Percentiles rank a stretch among this genome's conserved stretches.
phyloP scores from a whole-genome alignment of 2,797 vertebrate species.

The Selene dorsalis region DNA sequence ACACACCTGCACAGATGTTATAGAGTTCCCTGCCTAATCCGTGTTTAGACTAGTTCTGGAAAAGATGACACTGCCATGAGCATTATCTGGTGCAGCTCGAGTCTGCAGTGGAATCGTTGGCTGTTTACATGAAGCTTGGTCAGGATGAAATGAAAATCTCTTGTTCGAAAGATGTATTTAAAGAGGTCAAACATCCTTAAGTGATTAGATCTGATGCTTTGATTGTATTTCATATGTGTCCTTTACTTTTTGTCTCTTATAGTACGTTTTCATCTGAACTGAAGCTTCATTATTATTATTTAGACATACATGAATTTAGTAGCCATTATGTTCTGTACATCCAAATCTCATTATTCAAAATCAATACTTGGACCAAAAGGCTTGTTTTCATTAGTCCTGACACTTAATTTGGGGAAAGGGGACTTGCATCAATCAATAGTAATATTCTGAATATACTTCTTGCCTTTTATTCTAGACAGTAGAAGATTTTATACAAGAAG shows the following conservation, averaged over 20 bases:
- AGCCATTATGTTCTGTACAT: background rate
- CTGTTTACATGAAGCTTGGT: constrained; percentile 16
- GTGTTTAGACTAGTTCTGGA: constrained; percentile 78
- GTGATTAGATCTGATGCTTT: background rate
- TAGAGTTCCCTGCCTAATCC: constrained; percentile 51
- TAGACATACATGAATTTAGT: background rate
- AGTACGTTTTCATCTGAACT: background rate
- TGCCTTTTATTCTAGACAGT: background rate
- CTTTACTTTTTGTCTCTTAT: background rate
- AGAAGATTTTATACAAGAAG: background rate
- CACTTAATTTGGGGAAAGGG: background rate
- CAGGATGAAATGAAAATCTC: background rate
- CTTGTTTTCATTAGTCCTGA: background rate
- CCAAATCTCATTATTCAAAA: background rate
- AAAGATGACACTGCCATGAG: constrained; percentile 62
- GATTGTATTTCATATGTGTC: background rate
- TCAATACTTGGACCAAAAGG: background rate
- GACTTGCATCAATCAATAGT: background rate
- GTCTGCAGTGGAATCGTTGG: constrained; percentile 54
- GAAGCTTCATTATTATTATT: background rate
- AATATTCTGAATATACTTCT: background rate
- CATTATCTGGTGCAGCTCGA: constrained; percentile 54
- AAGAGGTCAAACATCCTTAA: background rate
- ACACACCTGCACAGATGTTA: constrained; percentile 79
- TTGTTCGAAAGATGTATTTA: background rate